A percentile compares a stretch with the other conserved stretches of the same genome.
These are phyloP conservation scores for Squalus acanthias DNA, from an alignment of 2,797 vertebrate species.

Conservation along the genomic window DNA sequence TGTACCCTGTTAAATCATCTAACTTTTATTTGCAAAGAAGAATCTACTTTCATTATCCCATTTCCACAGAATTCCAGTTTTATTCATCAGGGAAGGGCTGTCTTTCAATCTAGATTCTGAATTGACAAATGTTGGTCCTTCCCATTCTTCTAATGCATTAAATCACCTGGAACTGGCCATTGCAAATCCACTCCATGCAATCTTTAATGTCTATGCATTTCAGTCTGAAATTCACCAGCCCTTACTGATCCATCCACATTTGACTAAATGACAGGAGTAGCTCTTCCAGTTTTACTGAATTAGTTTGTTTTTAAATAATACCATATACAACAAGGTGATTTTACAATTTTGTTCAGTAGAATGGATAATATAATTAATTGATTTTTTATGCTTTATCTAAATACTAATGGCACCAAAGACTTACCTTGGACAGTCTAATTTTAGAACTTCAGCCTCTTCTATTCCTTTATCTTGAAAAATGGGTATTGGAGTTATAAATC, in stretches of 20 bases:
- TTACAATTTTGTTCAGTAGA: not conserved
- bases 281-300: not conserved
- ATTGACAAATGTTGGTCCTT: not conserved
- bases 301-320: not conserved
- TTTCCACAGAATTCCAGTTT: not conserved
- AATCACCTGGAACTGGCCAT: not conserved
- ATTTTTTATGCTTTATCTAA: not conserved
- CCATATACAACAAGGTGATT: not conserved
- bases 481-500: not conserved
- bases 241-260: not conserved
- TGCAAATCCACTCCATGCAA: not conserved
- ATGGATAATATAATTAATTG: not conserved
- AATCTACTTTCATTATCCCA: not conserved
- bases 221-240: not conserved
- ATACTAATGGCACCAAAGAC: not conserved
- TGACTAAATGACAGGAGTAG: not conserved
- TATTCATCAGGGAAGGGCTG: not conserved
- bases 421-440: not conserved
- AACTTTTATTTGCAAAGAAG: not conserved
- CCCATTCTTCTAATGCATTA: not conserved
- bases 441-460: not conserved
- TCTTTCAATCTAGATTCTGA: not conserved
- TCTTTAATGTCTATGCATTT: not conserved
- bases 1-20: not conserved
- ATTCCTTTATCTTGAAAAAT: conserved; percentile 7